Evolutionary conservation across 2,888 invertebrate genomes (phyloP), one percentile per base, ranked within the genome.

Genomic region (Acanthoscelides obtectus): DNA sequence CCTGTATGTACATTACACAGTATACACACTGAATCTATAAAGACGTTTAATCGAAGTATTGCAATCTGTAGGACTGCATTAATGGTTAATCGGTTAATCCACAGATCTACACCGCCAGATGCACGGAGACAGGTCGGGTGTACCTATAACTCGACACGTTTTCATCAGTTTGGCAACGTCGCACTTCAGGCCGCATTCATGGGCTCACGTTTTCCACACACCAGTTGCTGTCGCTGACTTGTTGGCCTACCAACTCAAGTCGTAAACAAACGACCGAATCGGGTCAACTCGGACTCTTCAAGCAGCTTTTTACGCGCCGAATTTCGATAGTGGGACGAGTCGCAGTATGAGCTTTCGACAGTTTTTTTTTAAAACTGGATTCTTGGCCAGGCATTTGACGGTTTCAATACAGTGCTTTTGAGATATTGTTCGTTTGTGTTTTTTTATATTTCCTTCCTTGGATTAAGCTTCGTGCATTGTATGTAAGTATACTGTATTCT

Each of bases 171-270:
- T 45, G 45, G 45, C 45, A 67, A 67, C 67, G 67, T 22, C 67
- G 67, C 67, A 22, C 5, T 20, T 67, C 67, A 45, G 20, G 22
- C n/a, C 67, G 67, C 22, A 67, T 67, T 67, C 22, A 67, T 22
- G 22, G 22, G 67, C 22, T 67, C 22, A 22, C 67, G 20, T 22
- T 22, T 67, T 67, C 22, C 67, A 67, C 67, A 67, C 67, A 67
- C 67, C 22, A 67, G 67, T 67, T 67, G 67, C 67, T 67, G 67
- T 67, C 67, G 67, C 67, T 45, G 45, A 3, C 45, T 45, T 45
- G 45, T 45, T 12, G 45, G 45, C 3, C 45, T 45, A 12, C 45
- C 45, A 12, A 45, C 8, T 17, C 45, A 12, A 45, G 5, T 45
- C 45, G 12, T 45, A 45, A 45, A 45, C 45, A 45, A 45, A 45